These are phyloP conservation scores for Tupiocoris notatus DNA, from an alignment of 2,888 invertebrate genomes.

Conservation along the genomic window DNA sequence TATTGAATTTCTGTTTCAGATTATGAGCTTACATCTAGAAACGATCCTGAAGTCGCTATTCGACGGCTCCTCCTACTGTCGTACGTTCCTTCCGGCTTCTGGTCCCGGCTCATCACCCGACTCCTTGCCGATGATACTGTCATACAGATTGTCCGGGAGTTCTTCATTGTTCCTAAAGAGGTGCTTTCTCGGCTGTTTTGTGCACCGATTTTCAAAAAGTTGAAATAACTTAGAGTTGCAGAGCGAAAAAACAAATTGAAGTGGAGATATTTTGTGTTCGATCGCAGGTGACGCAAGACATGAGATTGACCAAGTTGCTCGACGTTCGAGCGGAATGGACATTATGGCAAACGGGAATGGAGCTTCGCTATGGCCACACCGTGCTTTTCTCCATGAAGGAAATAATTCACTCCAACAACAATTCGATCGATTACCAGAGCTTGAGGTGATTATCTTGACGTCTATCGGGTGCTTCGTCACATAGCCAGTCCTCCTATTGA, in stretches of 20 bases:
- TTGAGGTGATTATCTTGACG: too few species aligned
- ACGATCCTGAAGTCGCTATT: slow-evolving; percentile 62
- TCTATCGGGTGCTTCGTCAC: too few species aligned
- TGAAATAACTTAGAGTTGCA: not conserved
- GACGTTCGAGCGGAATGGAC: slow-evolving; percentile 83
- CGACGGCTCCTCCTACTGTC: slow-evolving; percentile 85
- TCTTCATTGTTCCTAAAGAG: slow-evolving; percentile 72
- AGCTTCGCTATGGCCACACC: slow-evolving; percentile 75
- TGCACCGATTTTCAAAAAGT: slow-evolving; percentile 19
- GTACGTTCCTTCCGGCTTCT: slow-evolving; percentile 97
- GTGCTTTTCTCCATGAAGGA: slow-evolving; percentile 81
- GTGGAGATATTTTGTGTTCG: too few species aligned
- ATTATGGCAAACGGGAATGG: slow-evolving; percentile 90
- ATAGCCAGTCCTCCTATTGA: too few species aligned
- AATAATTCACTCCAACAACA: slow-evolving; percentile 62
- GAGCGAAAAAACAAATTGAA: too few species aligned
- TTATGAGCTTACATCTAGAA: slow-evolving; percentile 56
- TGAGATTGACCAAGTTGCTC: slow-evolving; percentile 61
- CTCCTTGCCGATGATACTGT: slow-evolving; percentile 85
- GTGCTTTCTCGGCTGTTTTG: slow-evolving; percentile 52
- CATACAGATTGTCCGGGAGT: slow-evolving; percentile 71
- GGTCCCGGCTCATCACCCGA: slow-evolving; percentile 91
- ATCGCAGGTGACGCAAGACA: slow-evolving; percentile 61
- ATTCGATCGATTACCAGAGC: slow-evolving; percentile 59
- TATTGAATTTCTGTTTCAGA: too few species aligned